Evolutionary conservation across 2,797 vertebrate genomes (phyloP).

Genomic region (Enteromius paludinosus): DNA sequence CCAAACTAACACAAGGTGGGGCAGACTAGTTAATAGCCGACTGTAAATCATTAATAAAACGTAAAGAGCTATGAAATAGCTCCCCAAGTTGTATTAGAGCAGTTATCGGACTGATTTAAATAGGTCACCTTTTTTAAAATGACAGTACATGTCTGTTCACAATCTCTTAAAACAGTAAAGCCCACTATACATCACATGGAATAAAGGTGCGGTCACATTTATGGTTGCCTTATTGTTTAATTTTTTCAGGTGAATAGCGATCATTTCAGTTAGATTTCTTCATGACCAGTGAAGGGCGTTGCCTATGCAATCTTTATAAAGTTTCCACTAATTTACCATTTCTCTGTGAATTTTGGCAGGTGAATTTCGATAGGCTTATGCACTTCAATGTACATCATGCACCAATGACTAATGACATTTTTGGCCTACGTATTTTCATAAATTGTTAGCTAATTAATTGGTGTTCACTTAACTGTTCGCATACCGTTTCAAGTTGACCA

Average conservation of each 20-base stretch:
- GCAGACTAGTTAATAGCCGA: constrained; percentile 17
- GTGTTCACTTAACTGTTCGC: not conserved
- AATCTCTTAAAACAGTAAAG: constrained; percentile 45
- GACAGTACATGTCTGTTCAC: constrained; percentile 41
- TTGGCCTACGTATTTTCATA: not conserved
- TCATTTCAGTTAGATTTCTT: not conserved
- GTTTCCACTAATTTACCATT: not conserved
- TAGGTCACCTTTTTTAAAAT: constrained; percentile 3
- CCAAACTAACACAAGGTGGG: constrained; percentile 44
- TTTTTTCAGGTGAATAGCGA: not conserved
- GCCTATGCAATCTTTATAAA: not conserved
- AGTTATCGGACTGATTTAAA: constrained; percentile 27
- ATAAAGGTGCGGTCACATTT: constrained; percentile 20
- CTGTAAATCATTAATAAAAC: constrained; percentile 15
- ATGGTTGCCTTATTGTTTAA: not conserved
- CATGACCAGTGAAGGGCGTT: not conserved
- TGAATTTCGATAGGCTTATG: not conserved
- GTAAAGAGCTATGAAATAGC: constrained; percentile 19
- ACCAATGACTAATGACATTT: not conserved
- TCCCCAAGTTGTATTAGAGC: constrained; percentile 52
- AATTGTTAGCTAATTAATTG: not conserved
- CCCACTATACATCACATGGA: constrained; percentile 14
- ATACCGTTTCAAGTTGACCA: not conserved
- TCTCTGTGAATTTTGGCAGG: not conserved
- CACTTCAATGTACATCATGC: not conserved